Base-by-base conservation (phyloP, 1,140 invertebrate species). In the Thaumatotibia leucotreta region DNA sequence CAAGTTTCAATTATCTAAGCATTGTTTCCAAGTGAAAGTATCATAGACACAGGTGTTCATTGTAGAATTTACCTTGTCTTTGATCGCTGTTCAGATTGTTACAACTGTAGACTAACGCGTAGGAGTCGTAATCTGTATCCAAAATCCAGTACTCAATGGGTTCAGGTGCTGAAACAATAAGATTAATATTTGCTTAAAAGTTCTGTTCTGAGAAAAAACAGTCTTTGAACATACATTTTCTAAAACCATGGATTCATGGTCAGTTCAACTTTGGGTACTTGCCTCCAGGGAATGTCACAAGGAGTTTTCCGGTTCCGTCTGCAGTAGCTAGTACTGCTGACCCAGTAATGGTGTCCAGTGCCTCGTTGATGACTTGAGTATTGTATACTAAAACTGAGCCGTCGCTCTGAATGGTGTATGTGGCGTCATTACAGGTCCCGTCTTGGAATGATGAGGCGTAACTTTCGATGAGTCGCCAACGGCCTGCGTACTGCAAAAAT, bases 61-160 rank as follows among this genome's bases (percentile, higher is more conserved):
- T n/a, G n/a, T n/a, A n/a, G n/a, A n/a, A n/a, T n/a, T n/a, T 35
- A 62, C 32, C 29, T 35, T 17, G 8, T 63, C 82, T 73, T 65
- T 67, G 64, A 20, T 83, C 64, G 5, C 49, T 68, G 32, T 70
- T 64, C 0, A 29, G 58, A 45, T 90, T 80, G 1, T 66, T 67
- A 65, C 89, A 91, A 11, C 78, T 76, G 64, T 91, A 91, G 0
- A 89, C 86, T 4, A 91, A 61, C 0, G 86, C 76, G 23, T 80
- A 91, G 0, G 72, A 66, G 14, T 72, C 71, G 61, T 91, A 90
- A 50, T 90, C 82, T 0, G 86, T 90, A 23, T 77, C 79, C 31
- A 89, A 69, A 14, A 91, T 75, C 83, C 82, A 86, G 62, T 84
- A 85, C n/a, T 80, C 70, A 2, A 79, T 69, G 24, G 69, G 66